phyloP scores from a whole-genome alignment of 2,797 vertebrate genomes.

The Galaxias olidus region DNA sequence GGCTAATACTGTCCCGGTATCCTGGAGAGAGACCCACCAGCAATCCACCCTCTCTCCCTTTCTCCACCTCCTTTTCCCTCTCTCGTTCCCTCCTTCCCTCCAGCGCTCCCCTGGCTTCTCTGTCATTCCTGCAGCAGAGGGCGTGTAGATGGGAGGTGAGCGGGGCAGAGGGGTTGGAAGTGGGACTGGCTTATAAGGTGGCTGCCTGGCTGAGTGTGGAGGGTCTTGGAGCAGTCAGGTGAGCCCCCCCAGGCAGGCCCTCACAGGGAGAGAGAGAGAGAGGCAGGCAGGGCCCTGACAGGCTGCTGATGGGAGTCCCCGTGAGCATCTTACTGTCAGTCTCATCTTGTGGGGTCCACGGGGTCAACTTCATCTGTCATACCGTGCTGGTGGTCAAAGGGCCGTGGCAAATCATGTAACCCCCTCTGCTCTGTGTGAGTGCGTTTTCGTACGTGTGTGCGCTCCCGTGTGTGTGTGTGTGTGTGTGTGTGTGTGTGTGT shows the following conservation, averaged over 20 bases:
- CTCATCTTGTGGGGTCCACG: not conserved
- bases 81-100: not conserved
- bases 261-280: too few relatives aligned
- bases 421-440: too few relatives aligned
- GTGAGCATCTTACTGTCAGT: not conserved
- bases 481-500: too few relatives aligned
- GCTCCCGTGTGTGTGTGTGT: too few relatives aligned
- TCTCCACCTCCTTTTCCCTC: constrained; percentile 31
- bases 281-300: too few relatives aligned
- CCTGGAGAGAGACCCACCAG: constrained; percentile 25
- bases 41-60: constrained; percentile 13
- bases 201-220: too few relatives aligned
- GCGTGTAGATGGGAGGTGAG: constrained; percentile 44
- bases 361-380: constrained; percentile 48
- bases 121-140: constrained; percentile 21
- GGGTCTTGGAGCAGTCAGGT: too few relatives aligned
- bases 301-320: too few relatives aligned
- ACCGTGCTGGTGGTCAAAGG: constrained; percentile 41
- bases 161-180: constrained; percentile 46
- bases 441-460: too few relatives aligned
- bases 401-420: too few relatives aligned
- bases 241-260: too few relatives aligned
- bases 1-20: constrained; percentile 52
- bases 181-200: constrained; percentile 37
- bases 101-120: not conserved